Percentiles rank a stretch among this genome's conserved stretches.
Evolutionary conservation across 2,797 vertebrate species (phyloP).

Genomic region (Huso huso): DNA sequence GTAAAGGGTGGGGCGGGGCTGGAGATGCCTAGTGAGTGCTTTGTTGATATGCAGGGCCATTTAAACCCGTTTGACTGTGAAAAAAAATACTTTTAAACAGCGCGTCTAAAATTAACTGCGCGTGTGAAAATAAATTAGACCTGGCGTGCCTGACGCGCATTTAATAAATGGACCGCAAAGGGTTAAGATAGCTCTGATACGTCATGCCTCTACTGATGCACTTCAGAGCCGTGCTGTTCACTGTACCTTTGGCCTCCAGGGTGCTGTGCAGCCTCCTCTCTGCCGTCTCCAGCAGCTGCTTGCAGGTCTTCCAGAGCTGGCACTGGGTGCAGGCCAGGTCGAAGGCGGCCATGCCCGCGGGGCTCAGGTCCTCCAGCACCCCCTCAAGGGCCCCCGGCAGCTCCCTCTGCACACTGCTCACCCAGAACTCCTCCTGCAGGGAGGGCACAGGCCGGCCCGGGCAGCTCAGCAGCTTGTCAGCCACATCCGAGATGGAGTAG

Average conservation of each 20-base stretch:
- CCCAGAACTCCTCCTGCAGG: conserved; percentile 83
- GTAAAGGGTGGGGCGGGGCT: no score
- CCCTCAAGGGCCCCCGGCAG: conserved; percentile 49
- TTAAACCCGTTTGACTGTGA: no score
- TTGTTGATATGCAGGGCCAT: no score
- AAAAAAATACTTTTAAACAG: no score
- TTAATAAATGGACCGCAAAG: no score
- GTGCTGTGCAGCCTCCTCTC: conserved; percentile 70
- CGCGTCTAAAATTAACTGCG: no score
- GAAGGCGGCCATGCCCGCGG: conserved; percentile 83
- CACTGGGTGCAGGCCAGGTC: conserved; percentile 91
- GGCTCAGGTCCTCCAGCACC: conserved; percentile 78
- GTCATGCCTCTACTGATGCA: no score
- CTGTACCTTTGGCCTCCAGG: conserved; percentile 70
- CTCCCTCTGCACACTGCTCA: conserved; percentile 54
- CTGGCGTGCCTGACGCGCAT: conserved; percentile 55
- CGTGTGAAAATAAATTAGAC: no score
- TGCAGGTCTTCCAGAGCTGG: conserved; percentile 88
- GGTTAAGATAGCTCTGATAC: no score
- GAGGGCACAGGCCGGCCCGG: conserved; percentile 63
- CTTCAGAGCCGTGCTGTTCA: neutral
- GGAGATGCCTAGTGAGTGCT: no score
- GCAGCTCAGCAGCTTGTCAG: conserved; percentile 78
- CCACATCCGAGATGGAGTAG: conserved; percentile 94
- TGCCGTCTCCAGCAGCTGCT: conserved; percentile 86